A percentile compares a stretch with the other conserved stretches of the same genome.
Conservation (phyloP, 1,140 invertebrate species). For the Trichonephila inaurata region DNA sequence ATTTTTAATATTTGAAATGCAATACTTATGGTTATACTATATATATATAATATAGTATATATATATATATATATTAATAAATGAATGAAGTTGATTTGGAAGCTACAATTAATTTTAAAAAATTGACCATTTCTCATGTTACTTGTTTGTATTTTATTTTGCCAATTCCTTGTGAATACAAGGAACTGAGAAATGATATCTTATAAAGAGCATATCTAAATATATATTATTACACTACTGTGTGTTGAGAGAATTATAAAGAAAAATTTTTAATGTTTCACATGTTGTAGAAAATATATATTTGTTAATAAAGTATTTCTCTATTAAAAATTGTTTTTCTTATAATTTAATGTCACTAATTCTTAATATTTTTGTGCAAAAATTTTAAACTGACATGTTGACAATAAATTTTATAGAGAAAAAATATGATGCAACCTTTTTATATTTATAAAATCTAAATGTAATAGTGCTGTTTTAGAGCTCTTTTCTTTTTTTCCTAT, state of each 20-base stretch:
- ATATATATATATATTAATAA: no score
- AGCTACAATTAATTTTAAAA: no score
- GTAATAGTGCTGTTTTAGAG: no score
- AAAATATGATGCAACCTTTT: no score
- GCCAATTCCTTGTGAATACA: background rate
- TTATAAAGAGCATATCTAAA: background rate
- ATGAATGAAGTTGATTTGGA: no score
- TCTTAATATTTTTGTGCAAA: background rate
- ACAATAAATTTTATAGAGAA: no score
- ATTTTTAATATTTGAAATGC: no score
- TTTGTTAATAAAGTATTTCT: constrained; percentile 23
- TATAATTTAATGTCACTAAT: background rate
- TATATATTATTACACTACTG: background rate
- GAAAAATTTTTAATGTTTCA: background rate
- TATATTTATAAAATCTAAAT: no score
- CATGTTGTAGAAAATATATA: background rate
- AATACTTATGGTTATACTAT: no score
- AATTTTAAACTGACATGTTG: no score
- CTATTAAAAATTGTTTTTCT: background rate
- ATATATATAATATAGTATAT: no score
- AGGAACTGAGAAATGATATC: background rate
- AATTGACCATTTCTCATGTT: background rate
- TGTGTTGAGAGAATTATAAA: background rate
- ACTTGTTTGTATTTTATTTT: background rate
- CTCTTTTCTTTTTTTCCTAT: no score